Evolutionary conservation across 2,888 invertebrate genomes (phyloP).

Genomic region (Tanypteryx hageni): DNA sequence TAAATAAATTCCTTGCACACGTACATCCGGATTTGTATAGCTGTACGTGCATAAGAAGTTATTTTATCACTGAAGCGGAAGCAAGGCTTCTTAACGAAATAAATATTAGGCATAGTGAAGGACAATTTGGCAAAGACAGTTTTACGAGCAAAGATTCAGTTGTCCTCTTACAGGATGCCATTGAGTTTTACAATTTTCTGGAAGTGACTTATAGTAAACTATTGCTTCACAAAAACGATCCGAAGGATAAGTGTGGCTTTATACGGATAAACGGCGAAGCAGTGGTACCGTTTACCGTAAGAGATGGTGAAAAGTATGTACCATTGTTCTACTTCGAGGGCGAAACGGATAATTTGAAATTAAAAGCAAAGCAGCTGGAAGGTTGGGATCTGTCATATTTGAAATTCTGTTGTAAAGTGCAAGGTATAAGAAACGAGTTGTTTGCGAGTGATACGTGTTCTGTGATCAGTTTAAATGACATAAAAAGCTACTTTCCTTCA

Average conservation of each 20-base stretch:
- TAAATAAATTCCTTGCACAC: constrained; percentile 92
- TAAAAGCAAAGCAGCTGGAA: constrained; percentile 90
- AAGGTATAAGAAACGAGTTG: constrained; percentile 92
- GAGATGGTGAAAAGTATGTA: constrained; percentile 90
- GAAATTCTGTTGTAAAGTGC: constrained; percentile 96
- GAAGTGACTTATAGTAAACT: constrained; percentile 93
- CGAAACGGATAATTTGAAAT: constrained; percentile 89
- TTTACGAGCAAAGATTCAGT: constrained; percentile 92
- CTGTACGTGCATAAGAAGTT: constrained; percentile 93
- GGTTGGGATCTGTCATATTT: constrained; percentile 96
- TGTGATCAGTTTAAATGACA: constrained; percentile 92
- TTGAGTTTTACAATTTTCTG: constrained; percentile 93
- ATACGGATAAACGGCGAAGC: constrained; percentile 95
- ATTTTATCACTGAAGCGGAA: constrained; percentile 94
- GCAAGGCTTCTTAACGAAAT: constrained; percentile 94
- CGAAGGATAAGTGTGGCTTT: constrained; percentile 89
- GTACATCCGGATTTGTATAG: constrained; percentile 93
- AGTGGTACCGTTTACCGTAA: constrained; percentile 93
- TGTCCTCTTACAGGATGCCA: constrained; percentile 91
- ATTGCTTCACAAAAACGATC: constrained; percentile 80
- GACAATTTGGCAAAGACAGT: constrained; percentile 79
- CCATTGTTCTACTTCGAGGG: constrained; percentile 94
- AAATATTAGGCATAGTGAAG: constrained; percentile 93
- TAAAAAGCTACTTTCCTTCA: constrained; percentile 92
- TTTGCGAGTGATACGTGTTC: constrained; percentile 94